phyloP scores from a whole-genome alignment of 2,888 invertebrate genomes.

The Hirtodrosophila confusa region DNA sequence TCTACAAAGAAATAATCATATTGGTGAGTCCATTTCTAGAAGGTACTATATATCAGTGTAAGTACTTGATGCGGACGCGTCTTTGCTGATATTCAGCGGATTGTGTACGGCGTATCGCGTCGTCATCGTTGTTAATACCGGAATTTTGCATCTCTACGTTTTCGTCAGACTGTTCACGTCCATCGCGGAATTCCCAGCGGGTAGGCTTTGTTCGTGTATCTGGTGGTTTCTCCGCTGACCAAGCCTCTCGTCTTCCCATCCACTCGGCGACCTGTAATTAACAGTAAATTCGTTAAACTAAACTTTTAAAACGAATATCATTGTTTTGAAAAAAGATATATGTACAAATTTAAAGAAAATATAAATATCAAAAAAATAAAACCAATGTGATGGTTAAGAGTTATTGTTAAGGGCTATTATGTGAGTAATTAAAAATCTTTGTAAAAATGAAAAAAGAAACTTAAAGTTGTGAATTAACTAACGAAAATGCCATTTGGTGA shows the following conservation, averaged over 20 bases:
- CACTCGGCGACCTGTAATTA: slow-evolving; percentile 86
- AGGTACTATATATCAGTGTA: neutral
- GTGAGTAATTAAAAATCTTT: slow-evolving; percentile 16
- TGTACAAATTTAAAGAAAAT: slow-evolving; percentile 1
- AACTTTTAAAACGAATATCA: neutral
- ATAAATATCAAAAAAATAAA: slow-evolving; percentile 11
- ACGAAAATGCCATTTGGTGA: slow-evolving; percentile 48
- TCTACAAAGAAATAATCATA: slow-evolving; percentile 56
- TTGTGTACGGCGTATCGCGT: slow-evolving; percentile 71
- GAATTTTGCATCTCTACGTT: slow-evolving; percentile 83
- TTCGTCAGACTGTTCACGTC: slow-evolving; percentile 85
- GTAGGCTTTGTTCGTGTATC: slow-evolving; percentile 88
- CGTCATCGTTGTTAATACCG: slow-evolving; percentile 52
- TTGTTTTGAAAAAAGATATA: neutral
- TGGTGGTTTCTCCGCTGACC: slow-evolving; percentile 90
- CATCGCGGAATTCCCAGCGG: slow-evolving; percentile 89
- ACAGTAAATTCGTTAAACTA: no score
- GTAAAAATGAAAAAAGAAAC: slow-evolving; percentile 65
- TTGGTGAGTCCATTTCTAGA: neutral
- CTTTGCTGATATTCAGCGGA: slow-evolving; percentile 82
- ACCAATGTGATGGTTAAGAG: slow-evolving; percentile 21
- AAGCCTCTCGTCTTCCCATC: slow-evolving; percentile 91
- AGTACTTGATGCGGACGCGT: slow-evolving; percentile 82
- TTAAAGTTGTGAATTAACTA: slow-evolving; percentile 63
- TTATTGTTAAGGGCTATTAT: neutral